Evolutionary conservation across 1,140 invertebrate genomes (phyloP), one percentile per base, ranked within the genome.

Genomic region (Drepana arcuata): DNA sequence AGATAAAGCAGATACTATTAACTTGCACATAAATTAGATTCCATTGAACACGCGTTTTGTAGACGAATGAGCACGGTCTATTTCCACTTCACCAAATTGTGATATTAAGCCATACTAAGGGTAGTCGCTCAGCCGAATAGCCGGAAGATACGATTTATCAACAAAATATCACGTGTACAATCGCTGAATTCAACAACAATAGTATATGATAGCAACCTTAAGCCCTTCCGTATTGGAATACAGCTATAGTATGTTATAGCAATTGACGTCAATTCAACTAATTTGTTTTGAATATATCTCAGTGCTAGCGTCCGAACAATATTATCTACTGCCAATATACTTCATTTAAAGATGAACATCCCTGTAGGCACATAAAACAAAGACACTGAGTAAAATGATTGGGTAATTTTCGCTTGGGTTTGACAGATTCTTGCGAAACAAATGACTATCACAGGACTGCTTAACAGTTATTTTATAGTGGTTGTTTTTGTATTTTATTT

Each of bases 141-240:
- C 54, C 57, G 51, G 50, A 36, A 50, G 65, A 75, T 73, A 74
- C 37, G 58, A 53, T 26, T 48, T 70, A 68, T 72, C 67, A 40
- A 6, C 10, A 10, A 50, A 44, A 48, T 47, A 58, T 58, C 54
- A 63, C 40, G 40, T 21, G n/a, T 9, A 21, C 18, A 21, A 21
- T 5, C 45, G 24, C 43, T 38, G 48, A 34, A 23, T 36, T 25
- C n/a, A n/a, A 49, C 45, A 55, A 55, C 60, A 53, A 46, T 34
- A 32, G 37, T 30, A 31, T 45, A 37, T 30, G 36, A 38, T 52
- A 54, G 41, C 25, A 53, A 51, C 52, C 44, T 49, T 39, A 59
- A 12, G 7, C 16, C 28, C 30, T 36, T 42, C 38, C 10, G 7
- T 14, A 14, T 2, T 9, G 3, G 24, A 25, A 15, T 27, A 15